Base-by-base conservation (phyloP, 2,888 invertebrate species). In the Pseudoips prasinana region DNA sequence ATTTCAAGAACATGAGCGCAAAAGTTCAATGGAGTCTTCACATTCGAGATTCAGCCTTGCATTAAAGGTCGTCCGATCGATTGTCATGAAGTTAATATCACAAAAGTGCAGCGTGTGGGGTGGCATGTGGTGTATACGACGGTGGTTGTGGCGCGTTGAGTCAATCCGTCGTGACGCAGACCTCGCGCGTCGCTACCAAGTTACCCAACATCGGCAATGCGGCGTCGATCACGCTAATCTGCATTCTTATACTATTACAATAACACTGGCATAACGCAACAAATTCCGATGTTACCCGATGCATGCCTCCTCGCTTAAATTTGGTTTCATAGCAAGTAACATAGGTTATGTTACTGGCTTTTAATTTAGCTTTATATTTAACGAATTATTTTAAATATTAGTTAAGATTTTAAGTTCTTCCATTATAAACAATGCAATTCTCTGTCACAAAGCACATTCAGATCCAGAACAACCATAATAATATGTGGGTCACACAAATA, bases 151-250 rank as follows among this genome's bases (percentile, higher is more conserved):
- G 31, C 25, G 29, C 33, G 46, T 36, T 34, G 35, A 11, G 7
- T 9, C 7, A n/a, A n/a, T n/a, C n/a, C 7, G 20, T 51, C 41
- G 43, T 58, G 59, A 55, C 61, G 68, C 72, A 54, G 58, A 47
- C 39, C 50, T 64, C 64, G 53, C 53, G 51, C 44, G 42, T 14
- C 46, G 53, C 56, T 64, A 49, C 60, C 59, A 52, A 58, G 59
- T 72, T 71, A 65, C 65, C 61, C 65, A 73, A 78, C 71, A 67
- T 55, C 77, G 58, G 78, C 81, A 80, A 64, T 83, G 80, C 79
- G 74, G 68, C 58, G 61, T 57, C 57, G 60, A 69, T 68, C 75
- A 75, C 70, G 73, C 76, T 66, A 75, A 73, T 74, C 73, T 74
- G 64, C 72, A 73, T 76, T 72, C 63, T 67, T 60, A 46, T 50